Evolutionary conservation across 2,797 vertebrate species (phyloP).

Genomic region (Brachyrhaphis roseni): DNA sequence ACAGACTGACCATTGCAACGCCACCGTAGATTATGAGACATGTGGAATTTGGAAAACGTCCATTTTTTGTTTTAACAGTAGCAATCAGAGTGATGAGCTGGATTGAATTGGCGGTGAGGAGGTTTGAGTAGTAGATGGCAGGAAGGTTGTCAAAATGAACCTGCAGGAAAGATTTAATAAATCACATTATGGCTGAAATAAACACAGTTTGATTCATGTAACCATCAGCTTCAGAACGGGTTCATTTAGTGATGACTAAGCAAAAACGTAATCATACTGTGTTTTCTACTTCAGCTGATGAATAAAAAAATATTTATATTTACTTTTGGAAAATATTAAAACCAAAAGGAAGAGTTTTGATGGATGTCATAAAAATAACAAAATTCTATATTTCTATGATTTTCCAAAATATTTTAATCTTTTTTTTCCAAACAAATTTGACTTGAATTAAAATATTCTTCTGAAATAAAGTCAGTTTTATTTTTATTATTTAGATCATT

Average conservation of each 20-base stretch:
- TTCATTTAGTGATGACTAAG: not conserved
- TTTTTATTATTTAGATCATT: not conserved
- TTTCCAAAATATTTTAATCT: not conserved
- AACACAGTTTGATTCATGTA: not conserved
- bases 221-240: not conserved
- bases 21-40: too few relatives aligned
- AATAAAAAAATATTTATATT: not conserved
- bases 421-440: not conserved
- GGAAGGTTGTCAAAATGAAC: not conserved
- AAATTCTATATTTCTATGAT: not conserved
- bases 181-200: not conserved
- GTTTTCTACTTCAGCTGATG: not conserved
- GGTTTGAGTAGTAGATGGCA: slow-evolving; percentile 15
- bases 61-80: not conserved
- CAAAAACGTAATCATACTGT: not conserved
- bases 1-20: not conserved
- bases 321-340: not conserved
- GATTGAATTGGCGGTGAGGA: not conserved
- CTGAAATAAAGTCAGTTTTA: not conserved
- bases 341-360: not conserved
- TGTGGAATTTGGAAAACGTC: accelerated
- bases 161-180: not conserved
- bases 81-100: not conserved
- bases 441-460: not conserved
- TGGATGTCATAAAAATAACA: not conserved